A percentile compares a stretch with the other conserved stretches of the same genome.
phyloP scores from a whole-genome alignment of 2,113 vertebrate genomes.

The Anser brachyrhynchus region DNA sequence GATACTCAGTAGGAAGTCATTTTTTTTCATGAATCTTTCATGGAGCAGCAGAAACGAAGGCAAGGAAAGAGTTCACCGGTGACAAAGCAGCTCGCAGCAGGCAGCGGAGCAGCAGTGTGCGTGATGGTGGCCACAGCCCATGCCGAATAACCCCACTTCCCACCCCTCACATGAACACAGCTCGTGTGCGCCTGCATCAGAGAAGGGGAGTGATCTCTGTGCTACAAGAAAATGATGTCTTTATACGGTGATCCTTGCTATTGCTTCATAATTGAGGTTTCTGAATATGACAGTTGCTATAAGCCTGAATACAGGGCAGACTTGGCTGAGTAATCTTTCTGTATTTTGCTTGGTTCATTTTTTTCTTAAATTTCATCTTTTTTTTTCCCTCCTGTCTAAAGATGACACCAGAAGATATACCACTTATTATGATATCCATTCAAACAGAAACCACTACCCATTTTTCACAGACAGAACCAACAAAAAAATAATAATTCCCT shows the following conservation, averaged over 20 bases:
- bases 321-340: neutral
- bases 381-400: no score
- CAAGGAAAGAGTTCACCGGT: neutral
- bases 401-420: neutral
- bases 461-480: neutral
- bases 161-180: neutral
- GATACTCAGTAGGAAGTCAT: slow-evolving; percentile 75
- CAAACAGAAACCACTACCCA: neutral
- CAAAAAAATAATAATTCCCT: neutral
- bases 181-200: accelerated
- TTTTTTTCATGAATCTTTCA: slow-evolving; percentile 82
- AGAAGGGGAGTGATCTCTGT: neutral
- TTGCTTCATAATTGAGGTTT: neutral
- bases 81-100: neutral
- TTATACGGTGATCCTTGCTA: neutral
- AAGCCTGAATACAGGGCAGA: neutral
- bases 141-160: accelerated
- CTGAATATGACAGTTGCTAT: neutral
- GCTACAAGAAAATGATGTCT: neutral
- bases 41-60: slow-evolving; percentile 73
- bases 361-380: neutral
- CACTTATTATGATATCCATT: neutral
- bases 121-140: accelerated
- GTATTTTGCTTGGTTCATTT: neutral
- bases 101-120: neutral